These are phyloP conservation scores for Cryptus armator DNA, from an alignment of 2,888 invertebrate species.

Conservation along the genomic window DNA sequence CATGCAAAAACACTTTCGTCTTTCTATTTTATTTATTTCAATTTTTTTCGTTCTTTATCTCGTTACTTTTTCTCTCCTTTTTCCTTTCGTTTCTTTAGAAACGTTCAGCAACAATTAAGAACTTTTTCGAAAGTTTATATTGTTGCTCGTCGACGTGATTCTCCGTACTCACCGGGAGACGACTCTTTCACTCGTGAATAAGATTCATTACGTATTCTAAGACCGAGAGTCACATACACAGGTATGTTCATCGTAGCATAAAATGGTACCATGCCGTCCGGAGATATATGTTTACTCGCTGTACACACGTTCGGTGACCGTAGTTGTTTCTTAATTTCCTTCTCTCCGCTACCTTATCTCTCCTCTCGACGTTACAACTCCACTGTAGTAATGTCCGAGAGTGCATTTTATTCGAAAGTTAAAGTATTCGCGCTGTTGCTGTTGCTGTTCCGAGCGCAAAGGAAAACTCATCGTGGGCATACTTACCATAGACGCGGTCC, in stretches of 20 bases:
- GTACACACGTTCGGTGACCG: conserved; percentile 5
- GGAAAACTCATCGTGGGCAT: conserved; percentile 67
- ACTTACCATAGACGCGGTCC: conserved; percentile 74
- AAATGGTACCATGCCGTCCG: conserved; percentile 38
- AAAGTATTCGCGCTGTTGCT: conserved; percentile 38
- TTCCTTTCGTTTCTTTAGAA: not conserved
- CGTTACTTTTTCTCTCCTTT: not conserved
- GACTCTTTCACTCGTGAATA: conserved; percentile 12
- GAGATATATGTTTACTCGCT: conserved; percentile 3
- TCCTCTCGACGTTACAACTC: not conserved
- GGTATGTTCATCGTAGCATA: conserved; percentile 38
- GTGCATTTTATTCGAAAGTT: conserved; percentile 73
- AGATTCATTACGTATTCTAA: conserved; percentile 40
- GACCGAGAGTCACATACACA: conserved; percentile 47
- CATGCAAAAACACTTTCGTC: conserved; percentile 36
- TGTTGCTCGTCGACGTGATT: no score
- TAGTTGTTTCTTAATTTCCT: conserved; percentile 43
- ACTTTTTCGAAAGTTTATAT: conserved; percentile 45
- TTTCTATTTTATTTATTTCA: not conserved
- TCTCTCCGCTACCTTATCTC: not conserved
- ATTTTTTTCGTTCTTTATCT: not conserved
- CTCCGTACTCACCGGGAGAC: not conserved
- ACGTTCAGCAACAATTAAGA: conserved; percentile 38
- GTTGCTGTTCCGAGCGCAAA: conserved; percentile 45
- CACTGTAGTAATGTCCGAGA: conserved; percentile 26